These are phyloP conservation scores for Hirudo medicinalis DNA, from an alignment of 1,140 invertebrate genomes.

Conservation along the genomic window DNA sequence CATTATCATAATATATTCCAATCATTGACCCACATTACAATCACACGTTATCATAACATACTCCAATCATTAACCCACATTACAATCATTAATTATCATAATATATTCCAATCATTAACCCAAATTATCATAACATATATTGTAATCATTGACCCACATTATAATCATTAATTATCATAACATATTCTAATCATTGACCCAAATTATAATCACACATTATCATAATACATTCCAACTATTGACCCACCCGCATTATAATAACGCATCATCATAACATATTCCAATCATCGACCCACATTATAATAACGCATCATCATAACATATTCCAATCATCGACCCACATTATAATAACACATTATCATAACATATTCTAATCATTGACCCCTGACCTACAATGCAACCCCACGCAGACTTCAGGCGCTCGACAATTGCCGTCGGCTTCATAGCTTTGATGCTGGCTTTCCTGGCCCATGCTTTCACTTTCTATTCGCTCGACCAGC, in stretches of 20 bases:
- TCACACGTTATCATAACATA: background rate
- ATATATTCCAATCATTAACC: background rate
- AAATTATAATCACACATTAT: too few relatives aligned
- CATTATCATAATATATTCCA: background rate
- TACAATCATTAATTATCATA: background rate
- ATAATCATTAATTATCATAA: background rate
- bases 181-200: background rate
- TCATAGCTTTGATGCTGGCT: constrained; percentile 66
- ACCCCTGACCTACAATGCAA: background rate
- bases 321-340: background rate
- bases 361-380: background rate
- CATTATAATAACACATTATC: background rate
- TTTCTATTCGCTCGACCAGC: constrained; percentile 68
- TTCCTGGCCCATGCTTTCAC: constrained; percentile 66
- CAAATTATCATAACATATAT: background rate
- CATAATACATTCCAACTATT: too few relatives aligned
- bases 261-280: too few relatives aligned
- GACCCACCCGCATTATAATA: too few relatives aligned
- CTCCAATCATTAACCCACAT: background rate
- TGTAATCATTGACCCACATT: background rate
- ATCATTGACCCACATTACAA: background rate
- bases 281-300: too few relatives aligned
- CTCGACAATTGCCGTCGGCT: constrained; percentile 67
- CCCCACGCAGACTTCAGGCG: constrained; percentile 57
- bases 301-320: background rate